phyloP scores from a whole-genome alignment of 2,113 vertebrate species.

The Uria aalge region DNA sequence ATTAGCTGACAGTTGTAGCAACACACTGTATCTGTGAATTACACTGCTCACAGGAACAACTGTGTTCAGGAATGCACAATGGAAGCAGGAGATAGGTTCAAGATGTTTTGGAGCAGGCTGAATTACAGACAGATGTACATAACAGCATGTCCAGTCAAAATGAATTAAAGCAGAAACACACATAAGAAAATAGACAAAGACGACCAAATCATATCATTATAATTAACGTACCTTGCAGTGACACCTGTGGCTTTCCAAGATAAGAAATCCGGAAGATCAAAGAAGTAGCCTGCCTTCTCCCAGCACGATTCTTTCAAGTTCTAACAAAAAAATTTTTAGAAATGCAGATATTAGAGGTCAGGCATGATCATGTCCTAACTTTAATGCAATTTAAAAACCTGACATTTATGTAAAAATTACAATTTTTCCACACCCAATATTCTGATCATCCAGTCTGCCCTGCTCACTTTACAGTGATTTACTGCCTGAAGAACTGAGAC shows the following conservation, averaged over 20 bases:
- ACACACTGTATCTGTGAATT: constrained; percentile 24
- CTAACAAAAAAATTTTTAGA: constrained; percentile 65
- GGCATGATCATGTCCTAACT: neutral
- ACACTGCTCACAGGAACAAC: constrained; percentile 40
- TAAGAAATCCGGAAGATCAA: constrained; percentile 96
- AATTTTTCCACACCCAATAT: neutral
- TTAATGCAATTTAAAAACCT: neutral
- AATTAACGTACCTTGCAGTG: constrained; percentile 83
- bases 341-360: constrained; percentile 17
- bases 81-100: constrained; percentile 73
- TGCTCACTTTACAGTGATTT: neutral
- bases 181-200: constrained; percentile 15
- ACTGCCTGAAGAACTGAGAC: neutral
- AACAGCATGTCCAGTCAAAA: constrained; percentile 62
- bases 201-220: constrained; percentile 21
- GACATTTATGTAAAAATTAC: neutral
- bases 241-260: constrained; percentile 94
- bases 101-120: constrained; percentile 71
- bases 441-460: neutral
- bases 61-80: constrained; percentile 42
- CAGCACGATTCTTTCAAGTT: constrained; percentile 76
- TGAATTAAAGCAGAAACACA: constrained; percentile 58
- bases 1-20: neutral
- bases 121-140: constrained; percentile 75
- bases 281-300: constrained; percentile 85